A percentile compares a stretch with the other conserved stretches of the same genome.
Conservation (phyloP, 1,140 invertebrate genomes). For the Bombus fervidus region DNA sequence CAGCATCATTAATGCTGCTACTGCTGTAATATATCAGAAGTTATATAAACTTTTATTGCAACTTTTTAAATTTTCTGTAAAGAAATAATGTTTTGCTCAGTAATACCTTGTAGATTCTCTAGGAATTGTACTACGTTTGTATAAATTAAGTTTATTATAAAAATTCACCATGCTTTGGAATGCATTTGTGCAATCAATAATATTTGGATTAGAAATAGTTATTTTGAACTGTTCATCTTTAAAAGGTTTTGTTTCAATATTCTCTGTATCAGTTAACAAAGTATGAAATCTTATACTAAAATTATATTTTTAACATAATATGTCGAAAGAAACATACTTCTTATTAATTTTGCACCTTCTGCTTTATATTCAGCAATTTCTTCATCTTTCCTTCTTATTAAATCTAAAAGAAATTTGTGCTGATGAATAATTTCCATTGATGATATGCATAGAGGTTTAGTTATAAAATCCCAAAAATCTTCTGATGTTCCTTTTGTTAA, state of each 20-base stretch:
- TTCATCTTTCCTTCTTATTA: conserved; percentile 74
- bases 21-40: conserved; percentile 1
- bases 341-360: conserved; percentile 72
- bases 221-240: conserved; percentile 61
- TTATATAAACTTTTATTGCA: background rate
- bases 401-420: conserved; percentile 66
- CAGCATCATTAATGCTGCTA: background rate
- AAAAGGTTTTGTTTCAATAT: conserved; percentile 73
- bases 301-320: background rate
- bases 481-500: conserved; percentile 64
- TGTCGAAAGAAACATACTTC: conserved; percentile 63
- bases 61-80: background rate
- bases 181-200: conserved; percentile 28
- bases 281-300: conserved; percentile 13
- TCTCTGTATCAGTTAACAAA: conserved; percentile 58
- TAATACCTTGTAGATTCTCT: conserved; percentile 27
- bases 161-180: conserved; percentile 55
- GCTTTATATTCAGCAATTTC: conserved; percentile 78
- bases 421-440: conserved; percentile 64
- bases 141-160: conserved; percentile 42
- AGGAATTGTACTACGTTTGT: background rate
- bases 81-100: background rate
- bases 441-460: conserved; percentile 67
- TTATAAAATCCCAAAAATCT: conserved; percentile 73
- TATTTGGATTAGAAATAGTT: conserved; percentile 9